Percentiles rank a stretch among this genome's conserved stretches.
These are phyloP conservation scores for Enoplosus armatus DNA, from an alignment of 2,797 vertebrate genomes.

Conservation along the genomic window DNA sequence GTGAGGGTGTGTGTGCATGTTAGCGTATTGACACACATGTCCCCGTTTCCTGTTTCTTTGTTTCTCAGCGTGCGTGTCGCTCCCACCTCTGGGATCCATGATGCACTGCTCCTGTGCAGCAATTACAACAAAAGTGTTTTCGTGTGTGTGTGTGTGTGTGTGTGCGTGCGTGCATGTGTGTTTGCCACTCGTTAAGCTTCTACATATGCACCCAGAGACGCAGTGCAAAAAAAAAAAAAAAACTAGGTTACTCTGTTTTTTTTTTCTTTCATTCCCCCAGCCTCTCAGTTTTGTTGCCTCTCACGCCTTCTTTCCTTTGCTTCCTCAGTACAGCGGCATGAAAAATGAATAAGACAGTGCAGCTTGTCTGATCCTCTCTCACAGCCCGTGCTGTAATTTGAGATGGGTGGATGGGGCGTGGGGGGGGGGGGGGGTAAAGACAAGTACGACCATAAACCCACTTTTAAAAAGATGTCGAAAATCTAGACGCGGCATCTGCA, in stretches of 20 bases:
- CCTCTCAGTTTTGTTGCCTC: slow-evolving; percentile 58
- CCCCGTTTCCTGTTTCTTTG: slow-evolving; percentile 5
- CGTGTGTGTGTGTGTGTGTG: slow-evolving; percentile 3
- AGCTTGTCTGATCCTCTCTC: slow-evolving; percentile 64
- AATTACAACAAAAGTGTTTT: slow-evolving; percentile 53
- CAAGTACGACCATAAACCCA: slow-evolving; percentile 19
- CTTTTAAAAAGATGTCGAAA: slow-evolving; percentile 56
- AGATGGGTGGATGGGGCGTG: slow-evolving; percentile 21
- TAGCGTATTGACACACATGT: neutral
- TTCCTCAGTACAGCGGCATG: slow-evolving; percentile 56
- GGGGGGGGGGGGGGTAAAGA: neutral
- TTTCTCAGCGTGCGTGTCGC: neutral
- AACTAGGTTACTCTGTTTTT: slow-evolving; percentile 69
- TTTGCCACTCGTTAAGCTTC: slow-evolving; percentile 62
- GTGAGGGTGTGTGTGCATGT: neutral
- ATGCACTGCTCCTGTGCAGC: slow-evolving; percentile 21
- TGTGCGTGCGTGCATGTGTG: neutral
- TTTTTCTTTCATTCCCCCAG: slow-evolving; percentile 37
- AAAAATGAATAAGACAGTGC: slow-evolving; percentile 69
- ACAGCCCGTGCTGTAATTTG: slow-evolving; percentile 50
- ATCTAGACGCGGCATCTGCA: slow-evolving; percentile 24
- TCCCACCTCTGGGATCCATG: slow-evolving; percentile 28
- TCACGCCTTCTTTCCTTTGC: slow-evolving; percentile 40
- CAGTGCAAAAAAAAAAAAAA: slow-evolving; percentile 24
- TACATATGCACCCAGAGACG: slow-evolving; percentile 39